These are phyloP conservation scores for Phytoseiulus persimilis DNA, from an alignment of 2,888 invertebrate species.

Conservation along the genomic window DNA sequence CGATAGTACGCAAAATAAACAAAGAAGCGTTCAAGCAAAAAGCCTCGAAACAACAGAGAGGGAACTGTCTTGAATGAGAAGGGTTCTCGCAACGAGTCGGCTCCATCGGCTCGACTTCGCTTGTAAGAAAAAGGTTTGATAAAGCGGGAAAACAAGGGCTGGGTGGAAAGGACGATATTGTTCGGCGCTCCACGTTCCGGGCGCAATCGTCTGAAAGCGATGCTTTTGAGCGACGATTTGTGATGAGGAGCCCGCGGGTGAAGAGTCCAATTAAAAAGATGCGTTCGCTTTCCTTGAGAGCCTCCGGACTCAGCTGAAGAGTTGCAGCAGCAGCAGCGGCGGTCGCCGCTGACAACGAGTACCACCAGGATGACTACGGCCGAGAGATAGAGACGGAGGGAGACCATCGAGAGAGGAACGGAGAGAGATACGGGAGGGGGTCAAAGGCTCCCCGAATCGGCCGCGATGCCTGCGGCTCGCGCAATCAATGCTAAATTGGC, in stretches of 20 bases:
- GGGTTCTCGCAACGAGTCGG: neutral
- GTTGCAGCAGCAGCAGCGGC: neutral
- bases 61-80: neutral
- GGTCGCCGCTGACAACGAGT: neutral
- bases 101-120: neutral
- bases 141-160: neutral
- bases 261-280: neutral
- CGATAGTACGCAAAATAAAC: neutral
- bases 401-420: neutral
- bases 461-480: neutral
- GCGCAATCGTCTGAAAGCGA: neutral
- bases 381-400: neutral
- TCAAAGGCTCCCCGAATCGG: neutral
- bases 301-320: neutral
- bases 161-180: neutral
- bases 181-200: neutral
- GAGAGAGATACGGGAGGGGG: neutral
- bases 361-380: neutral
- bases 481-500: conserved; percentile 5
- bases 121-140: neutral
- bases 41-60: neutral
- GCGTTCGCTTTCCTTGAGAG: neutral
- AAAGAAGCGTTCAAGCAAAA: neutral
- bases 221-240: neutral
- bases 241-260: neutral